These are phyloP conservation scores for Myotis planiceps DNA, from an alignment of 2,797 vertebrate species.

Conservation along the genomic window DNA sequence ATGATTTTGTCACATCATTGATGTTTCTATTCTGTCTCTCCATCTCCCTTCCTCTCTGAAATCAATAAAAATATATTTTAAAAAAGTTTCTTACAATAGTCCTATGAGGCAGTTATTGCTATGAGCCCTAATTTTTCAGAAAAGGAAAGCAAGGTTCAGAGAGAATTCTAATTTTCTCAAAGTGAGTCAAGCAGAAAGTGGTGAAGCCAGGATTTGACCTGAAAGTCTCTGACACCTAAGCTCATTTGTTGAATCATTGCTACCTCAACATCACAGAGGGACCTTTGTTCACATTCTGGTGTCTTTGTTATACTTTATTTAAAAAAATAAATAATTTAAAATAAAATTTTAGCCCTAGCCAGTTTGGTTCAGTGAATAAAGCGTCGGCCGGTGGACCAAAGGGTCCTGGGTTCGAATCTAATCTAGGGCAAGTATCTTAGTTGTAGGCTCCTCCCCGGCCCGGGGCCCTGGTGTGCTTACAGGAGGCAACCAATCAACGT, in stretches of 20 bases:
- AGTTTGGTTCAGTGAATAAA: no score
- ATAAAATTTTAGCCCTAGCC: neutral
- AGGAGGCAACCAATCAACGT: no score
- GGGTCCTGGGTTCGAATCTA: no score
- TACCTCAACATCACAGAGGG: fast-evolving
- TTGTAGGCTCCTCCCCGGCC: no score
- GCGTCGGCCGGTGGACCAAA: no score
- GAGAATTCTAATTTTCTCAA: neutral
- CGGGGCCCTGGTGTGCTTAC: no score
- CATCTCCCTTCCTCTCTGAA: no score
- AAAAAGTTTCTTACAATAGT: neutral
- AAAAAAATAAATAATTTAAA: neutral
- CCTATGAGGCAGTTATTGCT: neutral
- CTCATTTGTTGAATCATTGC: no score
- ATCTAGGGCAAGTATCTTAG: no score
- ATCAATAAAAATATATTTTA: no score
- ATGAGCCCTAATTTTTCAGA: neutral
- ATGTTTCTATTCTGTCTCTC: no score
- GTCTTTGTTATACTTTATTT: neutral
- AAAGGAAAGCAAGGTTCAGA: neutral
- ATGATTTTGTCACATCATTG: no score
- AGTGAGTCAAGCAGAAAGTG: neutral
- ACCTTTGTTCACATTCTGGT: neutral
- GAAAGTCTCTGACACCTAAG: neutral
- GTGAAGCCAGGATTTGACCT: neutral